phyloP scores from a whole-genome alignment of 2,797 vertebrate genomes.

The Spea hammondii region DNA sequence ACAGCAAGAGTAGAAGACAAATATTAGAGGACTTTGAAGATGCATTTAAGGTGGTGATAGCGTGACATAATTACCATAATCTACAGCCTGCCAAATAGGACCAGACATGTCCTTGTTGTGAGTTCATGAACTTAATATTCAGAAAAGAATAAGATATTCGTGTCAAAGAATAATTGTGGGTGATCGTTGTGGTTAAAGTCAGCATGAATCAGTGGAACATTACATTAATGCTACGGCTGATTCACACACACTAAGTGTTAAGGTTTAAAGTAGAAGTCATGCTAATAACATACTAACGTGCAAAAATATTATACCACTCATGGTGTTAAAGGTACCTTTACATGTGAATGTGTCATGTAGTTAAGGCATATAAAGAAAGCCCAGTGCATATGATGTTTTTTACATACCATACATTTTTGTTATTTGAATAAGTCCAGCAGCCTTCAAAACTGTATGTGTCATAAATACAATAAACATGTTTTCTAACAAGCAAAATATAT shows the following conservation, averaged over 20 bases:
- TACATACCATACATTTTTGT: no score
- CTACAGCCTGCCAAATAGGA: neutral
- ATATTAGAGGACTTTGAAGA: neutral
- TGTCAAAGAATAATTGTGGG: neutral
- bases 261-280: slow-evolving; percentile 3
- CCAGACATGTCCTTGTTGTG: neutral
- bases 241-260: neutral
- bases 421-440: no score
- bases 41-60: neutral
- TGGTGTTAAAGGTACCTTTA: no score
- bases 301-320: neutral
- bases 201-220: neutral
- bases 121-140: neutral
- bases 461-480: no score
- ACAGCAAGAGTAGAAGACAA: neutral
- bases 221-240: neutral
- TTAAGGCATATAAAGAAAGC: no score
- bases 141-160: neutral
- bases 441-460: no score
- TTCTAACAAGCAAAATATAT: no score
- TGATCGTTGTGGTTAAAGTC: neutral
- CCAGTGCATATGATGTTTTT: no score
- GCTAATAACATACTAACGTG: neutral
- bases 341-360: no score
- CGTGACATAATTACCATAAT: neutral